These are phyloP conservation scores for Cyprinodon variegatus DNA, from an alignment of 2,113 vertebrate genomes.

Conservation along the genomic window DNA sequence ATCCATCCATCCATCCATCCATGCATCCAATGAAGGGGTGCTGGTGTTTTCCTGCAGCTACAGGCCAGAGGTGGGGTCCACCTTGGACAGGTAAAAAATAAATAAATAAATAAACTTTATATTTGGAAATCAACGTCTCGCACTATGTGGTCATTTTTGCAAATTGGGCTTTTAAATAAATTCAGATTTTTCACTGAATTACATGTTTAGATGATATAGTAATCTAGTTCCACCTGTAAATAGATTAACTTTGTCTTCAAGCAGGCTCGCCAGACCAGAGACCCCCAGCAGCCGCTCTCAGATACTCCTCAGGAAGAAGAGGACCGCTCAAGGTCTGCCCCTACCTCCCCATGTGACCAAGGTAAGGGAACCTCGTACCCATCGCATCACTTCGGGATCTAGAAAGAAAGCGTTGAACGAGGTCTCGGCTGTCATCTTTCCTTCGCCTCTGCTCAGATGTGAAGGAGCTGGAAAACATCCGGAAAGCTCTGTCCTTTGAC, in stretches of 20 bases:
- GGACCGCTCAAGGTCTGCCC: conserved; percentile 91
- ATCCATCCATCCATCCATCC: too few relatives aligned
- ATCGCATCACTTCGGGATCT: neutral
- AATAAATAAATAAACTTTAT: too few relatives aligned
- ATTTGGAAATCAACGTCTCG: too few relatives aligned
- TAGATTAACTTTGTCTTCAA: neutral
- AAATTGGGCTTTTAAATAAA: too few relatives aligned
- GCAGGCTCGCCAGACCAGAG: conserved; percentile 89
- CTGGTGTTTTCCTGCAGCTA: too few relatives aligned
- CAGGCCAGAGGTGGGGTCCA: too few relatives aligned
- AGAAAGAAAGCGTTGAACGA: neutral
- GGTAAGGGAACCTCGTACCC: conserved; percentile 67
- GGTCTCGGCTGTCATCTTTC: neutral
- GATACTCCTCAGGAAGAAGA: conserved; percentile 85
- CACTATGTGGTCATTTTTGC: too few relatives aligned
- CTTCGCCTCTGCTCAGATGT: conserved; percentile 77
- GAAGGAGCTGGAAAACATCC: conserved; percentile 95
- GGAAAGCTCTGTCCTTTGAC: conserved; percentile 94
- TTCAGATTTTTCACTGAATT: too few relatives aligned
- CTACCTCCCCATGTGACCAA: conserved; percentile 96
- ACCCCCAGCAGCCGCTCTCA: conserved; percentile 83
- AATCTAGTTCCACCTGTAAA: too few relatives aligned
- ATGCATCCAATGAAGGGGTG: too few relatives aligned
- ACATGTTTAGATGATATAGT: too few relatives aligned
- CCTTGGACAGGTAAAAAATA: too few relatives aligned